Conservation (phyloP, 2,113 vertebrate species). For the Dipodomys merriami region DNA sequence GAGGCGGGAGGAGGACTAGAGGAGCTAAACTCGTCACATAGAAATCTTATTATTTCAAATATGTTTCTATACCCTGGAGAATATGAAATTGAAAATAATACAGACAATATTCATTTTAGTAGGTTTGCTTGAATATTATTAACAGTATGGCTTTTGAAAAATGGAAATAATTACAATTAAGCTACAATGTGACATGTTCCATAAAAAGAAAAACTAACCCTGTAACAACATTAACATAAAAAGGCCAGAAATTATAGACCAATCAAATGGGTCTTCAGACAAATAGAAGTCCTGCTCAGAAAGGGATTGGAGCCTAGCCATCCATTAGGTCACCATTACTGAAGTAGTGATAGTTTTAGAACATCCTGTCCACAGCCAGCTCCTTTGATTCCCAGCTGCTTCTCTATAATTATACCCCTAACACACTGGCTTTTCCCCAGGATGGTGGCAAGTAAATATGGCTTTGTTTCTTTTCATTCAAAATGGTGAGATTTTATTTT, state of each 20-base stretch:
- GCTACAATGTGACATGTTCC: conserved; percentile 52
- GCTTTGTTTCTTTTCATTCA: conserved; percentile 54
- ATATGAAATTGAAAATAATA: not conserved
- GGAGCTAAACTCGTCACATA: not conserved
- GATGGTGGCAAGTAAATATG: conserved; percentile 24
- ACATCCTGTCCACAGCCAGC: conserved; percentile 22
- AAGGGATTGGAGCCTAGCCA: conserved; percentile 56
- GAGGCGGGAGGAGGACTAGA: not conserved
- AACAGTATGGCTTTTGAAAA: conserved; percentile 60
- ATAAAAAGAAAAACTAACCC: conserved; percentile 40
- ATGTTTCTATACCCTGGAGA: not conserved
- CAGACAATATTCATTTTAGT: conserved; percentile 26
- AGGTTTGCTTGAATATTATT: conserved; percentile 44
- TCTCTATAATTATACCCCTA: conserved; percentile 9
- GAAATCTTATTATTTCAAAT: not conserved
- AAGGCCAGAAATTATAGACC: conserved; percentile 66
- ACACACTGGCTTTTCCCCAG: conserved; percentile 62
- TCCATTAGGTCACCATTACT: not conserved
- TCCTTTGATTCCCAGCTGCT: not conserved
- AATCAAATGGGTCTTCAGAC: conserved; percentile 40
- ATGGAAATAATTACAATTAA: conserved; percentile 53
- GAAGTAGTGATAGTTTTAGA: conserved; percentile 41
- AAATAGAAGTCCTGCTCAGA: conserved; percentile 36
- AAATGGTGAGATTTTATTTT: conserved; percentile 40
- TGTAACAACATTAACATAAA: conserved; percentile 62